Evolutionary conservation across 2,888 invertebrate species (phyloP).

Genomic region (Scotopteryx bipunctaria): DNA sequence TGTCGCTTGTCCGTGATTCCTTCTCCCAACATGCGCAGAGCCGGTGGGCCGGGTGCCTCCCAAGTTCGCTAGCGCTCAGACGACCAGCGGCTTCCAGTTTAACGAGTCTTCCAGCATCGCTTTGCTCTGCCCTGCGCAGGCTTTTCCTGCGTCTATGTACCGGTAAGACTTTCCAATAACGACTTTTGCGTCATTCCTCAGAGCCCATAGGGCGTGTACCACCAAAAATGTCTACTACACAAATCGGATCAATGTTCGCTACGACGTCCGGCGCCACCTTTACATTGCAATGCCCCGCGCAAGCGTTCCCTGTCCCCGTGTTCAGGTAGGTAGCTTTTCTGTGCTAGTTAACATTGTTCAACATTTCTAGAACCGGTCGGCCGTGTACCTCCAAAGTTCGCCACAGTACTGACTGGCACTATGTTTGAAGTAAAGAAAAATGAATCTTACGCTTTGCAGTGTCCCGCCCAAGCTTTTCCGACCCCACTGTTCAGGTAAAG

Average conservation of each 20-base stretch:
- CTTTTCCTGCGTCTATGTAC: constrained; percentile 87
- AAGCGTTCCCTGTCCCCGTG: constrained; percentile 83
- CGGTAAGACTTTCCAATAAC: constrained; percentile 84
- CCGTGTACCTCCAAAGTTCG: constrained; percentile 82
- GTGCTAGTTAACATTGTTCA: constrained; percentile 45
- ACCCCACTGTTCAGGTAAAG: constrained; percentile 82
- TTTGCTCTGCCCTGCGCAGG: constrained; percentile 88
- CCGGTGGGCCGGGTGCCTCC: constrained; percentile 87
- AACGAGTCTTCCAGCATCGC: constrained; percentile 78
- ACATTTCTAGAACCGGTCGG: constrained; percentile 67
- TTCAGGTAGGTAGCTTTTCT: constrained; percentile 68
- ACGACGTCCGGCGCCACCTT: constrained; percentile 73
- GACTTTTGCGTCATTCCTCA: constrained; percentile 63
- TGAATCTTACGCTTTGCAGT: constrained; percentile 75
- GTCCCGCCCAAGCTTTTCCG: constrained; percentile 88
- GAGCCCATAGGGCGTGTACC: constrained; percentile 75
- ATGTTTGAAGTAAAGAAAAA: constrained; percentile 81
- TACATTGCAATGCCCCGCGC: constrained; percentile 88
- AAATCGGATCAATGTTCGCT: constrained; percentile 84
- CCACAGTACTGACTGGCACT: constrained; percentile 77
- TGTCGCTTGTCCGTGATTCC: constrained; percentile 66
- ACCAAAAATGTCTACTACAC: constrained; percentile 68
- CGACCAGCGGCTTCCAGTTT: constrained; percentile 86
- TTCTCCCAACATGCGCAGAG: constrained; percentile 85
- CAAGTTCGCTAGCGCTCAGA: constrained; percentile 83